A percentile compares a stretch with the other conserved stretches of the same genome.
phyloP scores from a whole-genome alignment of 2,888 invertebrate genomes.

The Carterocephalus palaemon region DNA sequence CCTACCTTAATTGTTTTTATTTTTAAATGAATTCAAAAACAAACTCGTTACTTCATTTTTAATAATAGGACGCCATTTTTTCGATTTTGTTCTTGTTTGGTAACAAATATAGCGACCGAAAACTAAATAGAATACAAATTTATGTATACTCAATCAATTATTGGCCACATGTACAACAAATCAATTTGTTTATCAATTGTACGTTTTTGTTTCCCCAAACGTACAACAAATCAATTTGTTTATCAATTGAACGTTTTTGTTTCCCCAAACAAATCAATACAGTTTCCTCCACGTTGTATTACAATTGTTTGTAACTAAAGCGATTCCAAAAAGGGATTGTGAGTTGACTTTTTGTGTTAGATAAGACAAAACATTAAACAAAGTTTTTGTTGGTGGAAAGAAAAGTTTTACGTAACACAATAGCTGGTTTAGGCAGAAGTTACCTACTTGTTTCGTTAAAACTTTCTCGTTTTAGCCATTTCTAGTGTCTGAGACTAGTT shows the following conservation, averaged over 20 bases:
- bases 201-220: slow-evolving; percentile 17
- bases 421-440: slow-evolving; percentile 23
- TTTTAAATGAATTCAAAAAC: slow-evolving; percentile 7
- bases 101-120: not conserved
- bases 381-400: slow-evolving; percentile 20
- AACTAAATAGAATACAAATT: slow-evolving; percentile 12
- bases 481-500: slow-evolving; percentile 20
- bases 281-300: slow-evolving; percentile 12
- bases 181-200: slow-evolving; percentile 7
- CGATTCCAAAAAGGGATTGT: slow-evolving; percentile 8
- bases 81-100: slow-evolving; percentile 9
- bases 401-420: slow-evolving; percentile 24
- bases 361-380: slow-evolving; percentile 20
- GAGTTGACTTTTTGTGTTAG: slow-evolving; percentile 16
- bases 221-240: slow-evolving; percentile 9
- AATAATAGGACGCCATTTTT: slow-evolving; percentile 5
- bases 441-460: slow-evolving; percentile 28
- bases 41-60: slow-evolving; percentile 1
- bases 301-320: slow-evolving; percentile 9
- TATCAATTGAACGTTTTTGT: slow-evolving; percentile 14
- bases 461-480: slow-evolving; percentile 24
- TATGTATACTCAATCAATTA: slow-evolving; percentile 13
- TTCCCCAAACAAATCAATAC: slow-evolving; percentile 13
- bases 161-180: slow-evolving; percentile 15
- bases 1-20: not conserved